Evolutionary conservation across 2,888 invertebrate species (phyloP).

Genomic region (Brenthis daphne): DNA sequence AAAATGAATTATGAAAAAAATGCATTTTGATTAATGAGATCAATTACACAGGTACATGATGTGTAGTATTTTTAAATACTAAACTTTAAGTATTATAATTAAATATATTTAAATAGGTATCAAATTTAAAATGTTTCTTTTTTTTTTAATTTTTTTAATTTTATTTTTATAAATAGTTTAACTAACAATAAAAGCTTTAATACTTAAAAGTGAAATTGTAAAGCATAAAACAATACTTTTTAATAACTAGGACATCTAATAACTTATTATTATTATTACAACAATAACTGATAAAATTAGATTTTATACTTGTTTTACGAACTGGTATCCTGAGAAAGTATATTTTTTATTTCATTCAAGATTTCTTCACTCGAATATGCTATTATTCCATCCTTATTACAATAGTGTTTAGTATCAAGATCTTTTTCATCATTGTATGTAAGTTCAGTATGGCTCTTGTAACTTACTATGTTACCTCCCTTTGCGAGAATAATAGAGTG

Average conservation of each 20-base stretch:
- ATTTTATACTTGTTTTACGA: not conserved
- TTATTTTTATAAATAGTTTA: too few relatives aligned
- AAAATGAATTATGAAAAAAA: not conserved
- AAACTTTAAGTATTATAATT: too few relatives aligned
- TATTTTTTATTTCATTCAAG: conserved; percentile 47
- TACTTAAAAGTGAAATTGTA: not conserved
- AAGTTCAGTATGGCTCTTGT: conserved; percentile 50
- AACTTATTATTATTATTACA: not conserved
- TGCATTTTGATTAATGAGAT: not conserved
- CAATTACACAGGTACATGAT: not conserved
- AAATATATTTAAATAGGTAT: too few relatives aligned
- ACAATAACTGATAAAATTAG: not conserved
- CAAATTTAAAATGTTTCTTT: too few relatives aligned
- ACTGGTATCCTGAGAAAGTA: conserved; percentile 20
- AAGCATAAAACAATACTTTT: not conserved
- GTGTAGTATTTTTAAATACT: too few relatives aligned
- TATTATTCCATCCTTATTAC: conserved; percentile 67
- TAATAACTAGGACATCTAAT: too few relatives aligned
- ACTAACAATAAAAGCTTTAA: too few relatives aligned
- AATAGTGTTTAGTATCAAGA: conserved; percentile 58
- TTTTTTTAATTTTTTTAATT: too few relatives aligned
- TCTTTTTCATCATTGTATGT: conserved; percentile 60
- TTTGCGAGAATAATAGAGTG: conserved; percentile 90
- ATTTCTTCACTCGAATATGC: conserved; percentile 55
- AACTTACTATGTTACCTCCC: conserved; percentile 87